These are phyloP conservation scores for Ophioninae sp. DNA, from an alignment of 2,888 invertebrate species.

Conservation along the genomic window DNA sequence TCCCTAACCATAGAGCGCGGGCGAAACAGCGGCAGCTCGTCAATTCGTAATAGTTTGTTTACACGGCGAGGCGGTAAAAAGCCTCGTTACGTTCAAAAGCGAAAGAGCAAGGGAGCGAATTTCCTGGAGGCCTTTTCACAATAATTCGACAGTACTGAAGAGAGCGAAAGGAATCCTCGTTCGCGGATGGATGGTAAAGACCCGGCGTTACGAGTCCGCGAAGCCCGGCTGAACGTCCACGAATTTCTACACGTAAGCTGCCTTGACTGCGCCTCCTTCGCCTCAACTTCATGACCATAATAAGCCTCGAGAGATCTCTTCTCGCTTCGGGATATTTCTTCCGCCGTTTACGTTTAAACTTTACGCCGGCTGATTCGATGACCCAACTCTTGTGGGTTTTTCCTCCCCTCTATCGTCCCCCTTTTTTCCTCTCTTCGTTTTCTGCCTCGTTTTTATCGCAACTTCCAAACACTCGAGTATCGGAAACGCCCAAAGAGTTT, in stretches of 20 bases:
- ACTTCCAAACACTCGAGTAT: background rate
- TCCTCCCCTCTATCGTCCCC: background rate
- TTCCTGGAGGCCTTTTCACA: constrained; percentile 31
- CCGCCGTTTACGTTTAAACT: constrained; percentile 39
- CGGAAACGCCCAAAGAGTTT: constrained; percentile 3
- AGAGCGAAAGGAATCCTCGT: constrained; percentile 18
- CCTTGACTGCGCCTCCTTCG: constrained; percentile 8
- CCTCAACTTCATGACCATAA: constrained; percentile 9
- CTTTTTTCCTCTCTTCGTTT: background rate
- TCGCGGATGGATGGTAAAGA: constrained; percentile 56
- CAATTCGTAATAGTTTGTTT: constrained; percentile 63
- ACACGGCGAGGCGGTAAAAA: constrained; percentile 61
- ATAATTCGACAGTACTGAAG: background rate
- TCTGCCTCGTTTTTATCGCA: background rate
- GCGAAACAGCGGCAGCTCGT: constrained; percentile 31
- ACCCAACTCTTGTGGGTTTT: constrained; percentile 28
- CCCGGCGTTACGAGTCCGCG: constrained; percentile 31
- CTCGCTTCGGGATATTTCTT: constrained; percentile 27
- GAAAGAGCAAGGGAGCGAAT: constrained; percentile 50
- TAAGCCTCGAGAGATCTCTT: constrained; percentile 3
- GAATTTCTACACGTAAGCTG: constrained; percentile 39
- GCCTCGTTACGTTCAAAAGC: constrained; percentile 60
- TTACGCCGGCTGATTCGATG: constrained; percentile 48
- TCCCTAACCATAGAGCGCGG: constrained; percentile 33
- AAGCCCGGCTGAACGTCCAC: constrained; percentile 17